Base-by-base conservation (phyloP, 2,113 vertebrate genomes). In the Dromas ardeola region DNA sequence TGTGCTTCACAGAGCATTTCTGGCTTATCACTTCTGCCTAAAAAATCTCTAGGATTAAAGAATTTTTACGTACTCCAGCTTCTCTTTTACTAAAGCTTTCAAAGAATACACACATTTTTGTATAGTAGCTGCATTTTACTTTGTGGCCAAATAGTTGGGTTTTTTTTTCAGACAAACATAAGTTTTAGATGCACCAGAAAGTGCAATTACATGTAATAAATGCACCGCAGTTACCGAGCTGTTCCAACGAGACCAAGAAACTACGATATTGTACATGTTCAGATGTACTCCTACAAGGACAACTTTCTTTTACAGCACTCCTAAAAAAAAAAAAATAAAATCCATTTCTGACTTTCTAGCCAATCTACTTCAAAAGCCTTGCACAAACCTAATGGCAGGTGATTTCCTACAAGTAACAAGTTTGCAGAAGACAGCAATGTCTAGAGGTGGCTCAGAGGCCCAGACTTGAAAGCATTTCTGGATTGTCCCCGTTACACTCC, bases 301-400 rank as follows among this genome's bases (percentile, higher is more conserved):
- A 88, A 78, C 16, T 58, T 79, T 13, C 45, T 73, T 71, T 17
- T 12, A 58, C 36, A 30, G 25, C 47, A 18, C 17, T 61, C 69
- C 69, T n/a, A 7, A 49, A 50, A 42, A n/a, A 45, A 40, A 10
- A 38, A 36, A 62, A 61, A 59, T 52, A 77, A 85, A 83, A n/a
- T 20, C 49, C 5, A 47, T 58, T 63, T 62, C 65, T 94, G 56
- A 40, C 56, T 89, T 85, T 95, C 7, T 15, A 94, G 74, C 87
- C 90, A 77, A 85, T 81, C 81, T 89, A 94, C 93, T 97, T 97
- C 93, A 97, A 97, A 96, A 77, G 61, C 52, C 22, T 40, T 23
- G 55, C 58, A 29, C 12, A 59, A 63, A 12, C 69, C 94, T 91
- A 74, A 88, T 15, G 86, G 92, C 90, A 93, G 90, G 82, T 19